These are phyloP conservation scores for Musca domestica DNA, from an alignment of 1,140 invertebrate species.

Conservation along the genomic window DNA sequence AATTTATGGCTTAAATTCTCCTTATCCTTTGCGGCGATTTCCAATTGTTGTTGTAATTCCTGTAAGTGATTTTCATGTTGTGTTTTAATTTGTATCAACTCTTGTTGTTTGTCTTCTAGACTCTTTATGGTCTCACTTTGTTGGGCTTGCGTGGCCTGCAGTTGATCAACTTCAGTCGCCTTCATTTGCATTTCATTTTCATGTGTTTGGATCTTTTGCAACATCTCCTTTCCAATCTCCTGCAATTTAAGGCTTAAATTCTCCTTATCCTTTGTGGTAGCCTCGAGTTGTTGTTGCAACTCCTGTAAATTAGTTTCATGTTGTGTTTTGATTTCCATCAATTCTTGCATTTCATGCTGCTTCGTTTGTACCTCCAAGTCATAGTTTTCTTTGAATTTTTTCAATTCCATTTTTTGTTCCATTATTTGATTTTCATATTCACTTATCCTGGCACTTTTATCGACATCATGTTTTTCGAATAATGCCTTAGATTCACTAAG, in stretches of 20 bases:
- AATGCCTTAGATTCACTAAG: neutral
- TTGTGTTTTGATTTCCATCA: neutral
- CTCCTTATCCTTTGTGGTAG: neutral
- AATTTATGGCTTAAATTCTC: neutral
- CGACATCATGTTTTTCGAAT: neutral
- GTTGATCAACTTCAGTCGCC: neutral
- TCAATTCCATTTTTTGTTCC: neutral
- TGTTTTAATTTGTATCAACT: neutral
- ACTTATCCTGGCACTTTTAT: neutral
- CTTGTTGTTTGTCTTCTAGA: neutral
- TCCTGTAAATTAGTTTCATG: slow-evolving; percentile 32
- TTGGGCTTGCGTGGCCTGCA: no score
- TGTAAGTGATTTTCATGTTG: slow-evolving; percentile 30
- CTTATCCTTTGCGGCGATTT: neutral
- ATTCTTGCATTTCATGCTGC: neutral
- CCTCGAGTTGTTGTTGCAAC: slow-evolving; percentile 45
- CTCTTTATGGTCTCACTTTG: no score
- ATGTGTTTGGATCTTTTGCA: no score
- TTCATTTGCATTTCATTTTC: neutral
- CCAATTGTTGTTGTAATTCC: slow-evolving; percentile 47
- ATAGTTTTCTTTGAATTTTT: neutral
- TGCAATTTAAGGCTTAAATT: neutral
- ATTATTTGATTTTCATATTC: neutral
- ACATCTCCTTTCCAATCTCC: no score
- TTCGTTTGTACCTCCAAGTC: neutral